Conservation (phyloP, 2,888 invertebrate genomes). For the Alsophila aescularia region DNA sequence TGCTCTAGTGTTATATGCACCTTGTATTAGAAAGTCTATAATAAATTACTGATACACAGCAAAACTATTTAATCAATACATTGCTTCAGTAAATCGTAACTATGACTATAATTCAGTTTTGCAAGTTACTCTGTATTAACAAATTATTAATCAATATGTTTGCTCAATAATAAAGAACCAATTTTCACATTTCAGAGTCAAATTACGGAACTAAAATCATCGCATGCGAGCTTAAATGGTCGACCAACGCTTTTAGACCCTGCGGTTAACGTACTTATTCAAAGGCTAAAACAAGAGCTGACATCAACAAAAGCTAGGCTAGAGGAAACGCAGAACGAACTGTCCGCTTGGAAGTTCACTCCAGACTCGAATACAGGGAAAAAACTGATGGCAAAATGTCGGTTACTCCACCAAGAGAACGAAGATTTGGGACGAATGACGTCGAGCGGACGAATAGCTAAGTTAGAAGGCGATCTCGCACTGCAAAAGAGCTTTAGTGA, state of each 20-base stretch:
- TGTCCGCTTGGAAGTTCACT: slow-evolving; percentile 99
- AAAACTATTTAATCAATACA: too few species aligned
- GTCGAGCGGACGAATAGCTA: slow-evolving; percentile 96
- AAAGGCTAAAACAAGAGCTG: slow-evolving; percentile 95
- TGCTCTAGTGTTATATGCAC: too few species aligned
- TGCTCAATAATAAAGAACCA: not conserved
- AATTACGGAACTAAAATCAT: slow-evolving; percentile 95
- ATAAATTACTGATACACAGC: too few species aligned
- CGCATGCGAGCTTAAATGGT: slow-evolving; percentile 93
- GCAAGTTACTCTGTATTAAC: not conserved
- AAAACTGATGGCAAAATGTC: slow-evolving; percentile 98
- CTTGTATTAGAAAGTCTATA: too few species aligned
- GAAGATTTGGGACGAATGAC: slow-evolving; percentile 98
- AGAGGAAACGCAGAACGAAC: slow-evolving; percentile 98
- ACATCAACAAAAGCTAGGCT: slow-evolving; percentile 94
- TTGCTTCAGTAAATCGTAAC: too few species aligned
- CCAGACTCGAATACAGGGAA: slow-evolving; percentile 99
- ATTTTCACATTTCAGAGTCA: slow-evolving; percentile 88
- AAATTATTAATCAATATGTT: not conserved
- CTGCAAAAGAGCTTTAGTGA: slow-evolving; percentile 97
- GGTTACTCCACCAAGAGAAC: slow-evolving; percentile 97
- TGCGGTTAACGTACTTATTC: slow-evolving; percentile 96
- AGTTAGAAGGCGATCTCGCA: slow-evolving; percentile 97
- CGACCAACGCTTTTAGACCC: slow-evolving; percentile 92
- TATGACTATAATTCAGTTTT: not conserved